Evolutionary conservation across 2,113 vertebrate species (phyloP).

Genomic region (Prunella himalayana): DNA sequence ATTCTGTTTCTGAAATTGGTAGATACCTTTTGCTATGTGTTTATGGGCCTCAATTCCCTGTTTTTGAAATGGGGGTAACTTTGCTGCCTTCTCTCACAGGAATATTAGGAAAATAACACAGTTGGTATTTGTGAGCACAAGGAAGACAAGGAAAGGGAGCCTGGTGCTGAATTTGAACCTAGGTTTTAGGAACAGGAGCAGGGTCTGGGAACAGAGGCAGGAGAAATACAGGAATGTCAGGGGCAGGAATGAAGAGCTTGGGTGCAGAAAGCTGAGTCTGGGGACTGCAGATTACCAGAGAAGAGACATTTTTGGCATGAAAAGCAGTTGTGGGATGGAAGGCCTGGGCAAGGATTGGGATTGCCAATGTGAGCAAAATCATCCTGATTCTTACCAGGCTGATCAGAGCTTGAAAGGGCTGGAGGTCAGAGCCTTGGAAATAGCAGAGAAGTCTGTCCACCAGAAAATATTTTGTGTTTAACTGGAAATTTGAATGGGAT

Average conservation of each 20-base stretch:
- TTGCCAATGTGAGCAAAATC: neutral
- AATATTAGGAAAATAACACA: slow-evolving; percentile 19
- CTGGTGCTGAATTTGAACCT: neutral
- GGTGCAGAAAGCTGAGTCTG: neutral
- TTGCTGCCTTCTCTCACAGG: neutral
- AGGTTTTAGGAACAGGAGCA: neutral
- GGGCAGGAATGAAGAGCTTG: neutral
- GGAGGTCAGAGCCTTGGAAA: neutral
- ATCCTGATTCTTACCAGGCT: neutral
- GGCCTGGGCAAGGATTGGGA: neutral
- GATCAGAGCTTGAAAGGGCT: neutral
- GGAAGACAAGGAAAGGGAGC: neutral
- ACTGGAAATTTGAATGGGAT: neutral
- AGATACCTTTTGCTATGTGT: neutral
- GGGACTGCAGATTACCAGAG: neutral
- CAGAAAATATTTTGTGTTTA: neutral
- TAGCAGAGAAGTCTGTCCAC: neutral
- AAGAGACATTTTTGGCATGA: neutral
- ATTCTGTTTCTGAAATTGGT: neutral
- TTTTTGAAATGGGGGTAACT: neutral
- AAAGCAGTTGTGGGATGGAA: neutral
- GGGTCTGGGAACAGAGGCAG: neutral
- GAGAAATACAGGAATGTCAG: neutral
- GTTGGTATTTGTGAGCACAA: neutral
- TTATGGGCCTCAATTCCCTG: neutral